Evolutionary conservation across 2,113 vertebrate genomes (phyloP), one percentile per base, ranked within the genome.

Genomic region (Pardalotus punctatus): DNA sequence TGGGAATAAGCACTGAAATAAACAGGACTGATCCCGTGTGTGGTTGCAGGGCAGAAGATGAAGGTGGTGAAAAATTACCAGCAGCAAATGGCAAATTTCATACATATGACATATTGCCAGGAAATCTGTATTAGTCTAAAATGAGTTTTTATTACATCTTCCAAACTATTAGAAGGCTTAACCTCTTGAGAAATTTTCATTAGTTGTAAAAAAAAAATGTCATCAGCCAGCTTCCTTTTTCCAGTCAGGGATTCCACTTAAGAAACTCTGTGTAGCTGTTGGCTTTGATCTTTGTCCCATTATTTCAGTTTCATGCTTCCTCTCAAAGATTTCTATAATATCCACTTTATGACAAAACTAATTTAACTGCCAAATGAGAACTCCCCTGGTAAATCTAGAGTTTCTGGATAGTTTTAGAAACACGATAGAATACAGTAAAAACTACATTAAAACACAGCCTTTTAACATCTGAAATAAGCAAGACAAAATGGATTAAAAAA

Each of bases 281-380:
- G 70, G 84, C 90, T 96, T 96, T 95, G 90, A 93, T 96, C 71
- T 94, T 80, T 91, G 87, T 80, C 70, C 78, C 64, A 88, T 94
- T 96, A 92, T 86, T 93, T 92, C 66, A 89, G 78, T 93, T 77
- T 81, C 81, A 78, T 40, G 58, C 35, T 81, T 81, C 65, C 36
- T 79, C 45, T 94, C 78, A 90, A 58, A 86, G 50, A 65, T 45
- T 25, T 66, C 89, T 77, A 79, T 93, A 91, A 89, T 84, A 90
- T 43, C 58, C 74, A 80, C 24, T 91, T 88, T 19, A 88, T 40
- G 66, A 92, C 60, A 93, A 81, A 95, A 93, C 83, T 64, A 92
- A 96, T 93, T 81, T 94, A 86, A 92, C 56, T 90, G 67, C 47
- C 90, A 93, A 83, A 93, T 87, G 33, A 96, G 65, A 72, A 61